Conservation (phyloP, 1,140 invertebrate genomes). For the Anoplophora glabripennis region DNA sequence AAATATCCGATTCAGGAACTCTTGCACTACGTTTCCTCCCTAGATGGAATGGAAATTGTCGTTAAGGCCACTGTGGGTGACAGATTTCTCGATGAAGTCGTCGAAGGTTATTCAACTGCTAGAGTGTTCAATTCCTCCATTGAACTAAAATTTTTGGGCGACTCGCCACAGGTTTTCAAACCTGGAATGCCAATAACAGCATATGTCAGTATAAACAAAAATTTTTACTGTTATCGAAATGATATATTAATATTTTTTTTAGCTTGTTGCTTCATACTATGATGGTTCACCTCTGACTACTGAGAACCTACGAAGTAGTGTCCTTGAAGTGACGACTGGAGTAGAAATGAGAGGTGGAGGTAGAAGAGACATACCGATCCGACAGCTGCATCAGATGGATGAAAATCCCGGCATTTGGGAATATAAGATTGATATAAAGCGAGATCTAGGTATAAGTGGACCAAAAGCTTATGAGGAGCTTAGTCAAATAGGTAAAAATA, state of each 20-base stretch:
- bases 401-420: constrained; percentile 69
- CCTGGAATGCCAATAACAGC: constrained; percentile 82
- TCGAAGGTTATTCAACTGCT: constrained; percentile 83
- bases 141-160: constrained; percentile 80
- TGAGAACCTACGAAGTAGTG: constrained; percentile 55
- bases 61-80: constrained; percentile 88
- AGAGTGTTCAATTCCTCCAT: constrained; percentile 84
- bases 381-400: constrained; percentile 56
- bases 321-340: constrained; percentile 60
- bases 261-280: constrained; percentile 73
- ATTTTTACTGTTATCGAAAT: not conserved
- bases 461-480: constrained; percentile 37
- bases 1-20: constrained; percentile 80
- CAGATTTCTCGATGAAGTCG: constrained; percentile 80
- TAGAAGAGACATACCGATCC: constrained; percentile 55
- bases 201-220: constrained; percentile 59
- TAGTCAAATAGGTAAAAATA: constrained; percentile 36
- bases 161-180: constrained; percentile 89
- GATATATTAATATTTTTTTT: constrained; percentile 24
- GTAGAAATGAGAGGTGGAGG: constrained; percentile 58
- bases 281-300: constrained; percentile 68
- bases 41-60: constrained; percentile 81
- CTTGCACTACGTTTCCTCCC: constrained; percentile 59
- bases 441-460: constrained; percentile 51
- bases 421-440: constrained; percentile 70